phyloP scores from a whole-genome alignment of 2,113 vertebrate genomes.

The Atherinomorus stipes region DNA sequence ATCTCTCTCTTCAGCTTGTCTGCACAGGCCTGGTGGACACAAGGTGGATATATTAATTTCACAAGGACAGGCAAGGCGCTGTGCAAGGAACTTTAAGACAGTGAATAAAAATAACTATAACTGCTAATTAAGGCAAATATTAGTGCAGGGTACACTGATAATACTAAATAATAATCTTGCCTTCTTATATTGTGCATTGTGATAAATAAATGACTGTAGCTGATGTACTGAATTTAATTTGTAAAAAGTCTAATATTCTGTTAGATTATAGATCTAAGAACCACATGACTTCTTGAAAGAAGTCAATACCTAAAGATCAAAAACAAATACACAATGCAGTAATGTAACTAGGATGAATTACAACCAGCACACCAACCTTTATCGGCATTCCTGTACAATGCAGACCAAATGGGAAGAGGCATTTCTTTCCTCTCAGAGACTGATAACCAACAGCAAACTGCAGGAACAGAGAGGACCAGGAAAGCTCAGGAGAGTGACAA shows the following conservation, averaged over 20 bases:
- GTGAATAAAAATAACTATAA: not conserved
- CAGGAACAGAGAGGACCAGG: not conserved
- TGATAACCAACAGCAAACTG: slow-evolving; percentile 94
- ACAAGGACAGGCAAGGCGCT: not conserved
- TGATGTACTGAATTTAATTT: too few species aligned
- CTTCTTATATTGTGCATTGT: not conserved
- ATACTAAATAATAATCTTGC: not conserved
- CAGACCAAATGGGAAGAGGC: slow-evolving; percentile 95
- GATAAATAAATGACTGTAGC: not conserved
- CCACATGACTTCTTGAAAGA: too few species aligned
- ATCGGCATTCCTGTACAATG: slow-evolving; percentile 99
- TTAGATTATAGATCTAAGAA: too few species aligned
- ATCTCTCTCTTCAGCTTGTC: slow-evolving; percentile 98
- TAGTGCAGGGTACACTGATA: not conserved
- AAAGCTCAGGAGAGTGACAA: not conserved
- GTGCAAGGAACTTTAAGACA: not conserved
- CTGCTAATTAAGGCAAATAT: not conserved
- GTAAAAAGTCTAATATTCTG: too few species aligned
- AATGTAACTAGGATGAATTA: not conserved
- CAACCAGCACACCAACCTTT: slow-evolving; percentile 85
- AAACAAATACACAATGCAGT: not conserved
- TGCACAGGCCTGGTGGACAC: slow-evolving; percentile 90
- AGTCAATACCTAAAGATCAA: not conserved
- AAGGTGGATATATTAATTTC: not conserved
- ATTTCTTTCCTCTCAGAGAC: slow-evolving; percentile 91